Percentiles rank a stretch among this genome's conserved stretches.
phyloP scores from a whole-genome alignment of 2,797 vertebrate genomes.

The Enteromius treurensis region DNA sequence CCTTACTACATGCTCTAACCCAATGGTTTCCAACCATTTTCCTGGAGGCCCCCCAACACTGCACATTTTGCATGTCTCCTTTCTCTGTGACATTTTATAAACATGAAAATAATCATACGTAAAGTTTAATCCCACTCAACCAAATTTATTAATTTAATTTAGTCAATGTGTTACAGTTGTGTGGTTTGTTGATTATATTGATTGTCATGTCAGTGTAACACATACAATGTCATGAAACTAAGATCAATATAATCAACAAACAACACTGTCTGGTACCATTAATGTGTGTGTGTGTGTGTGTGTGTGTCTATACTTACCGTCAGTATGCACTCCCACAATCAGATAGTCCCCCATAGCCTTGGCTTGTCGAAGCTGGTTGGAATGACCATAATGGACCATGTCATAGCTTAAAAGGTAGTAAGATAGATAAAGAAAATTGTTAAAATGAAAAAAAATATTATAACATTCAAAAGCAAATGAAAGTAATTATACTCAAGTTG shows the following conservation, averaged over 20 bases:
- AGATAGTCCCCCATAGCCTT: conserved; percentile 94
- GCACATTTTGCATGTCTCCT: too few relatives aligned
- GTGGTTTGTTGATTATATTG: neutral
- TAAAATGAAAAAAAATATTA: neutral
- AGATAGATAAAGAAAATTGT: conserved; percentile 19
- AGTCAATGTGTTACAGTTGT: neutral
- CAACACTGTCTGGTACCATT: neutral
- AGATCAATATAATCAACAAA: neutral
- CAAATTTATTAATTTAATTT: neutral
- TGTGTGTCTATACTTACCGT: conserved; percentile 77
- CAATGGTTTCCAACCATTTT: too few relatives aligned
- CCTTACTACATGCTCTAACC: too few relatives aligned
- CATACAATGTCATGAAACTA: neutral
- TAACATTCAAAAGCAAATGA: neutral
- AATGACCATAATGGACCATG: conserved; percentile 97
- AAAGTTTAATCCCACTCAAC: neutral
- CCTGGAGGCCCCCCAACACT: too few relatives aligned
- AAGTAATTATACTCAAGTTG: too few relatives aligned
- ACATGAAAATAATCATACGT: neutral
- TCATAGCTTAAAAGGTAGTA: conserved; percentile 82
- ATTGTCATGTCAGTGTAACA: neutral
- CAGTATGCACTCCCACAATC: conserved; percentile 95
- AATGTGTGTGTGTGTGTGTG: conserved; percentile 2
- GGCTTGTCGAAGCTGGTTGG: conserved; percentile 94
- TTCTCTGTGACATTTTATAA: neutral